Evolutionary conservation across 2,888 invertebrate species (phyloP).

Genomic region (Lepeophtheirus nordmannii): DNA sequence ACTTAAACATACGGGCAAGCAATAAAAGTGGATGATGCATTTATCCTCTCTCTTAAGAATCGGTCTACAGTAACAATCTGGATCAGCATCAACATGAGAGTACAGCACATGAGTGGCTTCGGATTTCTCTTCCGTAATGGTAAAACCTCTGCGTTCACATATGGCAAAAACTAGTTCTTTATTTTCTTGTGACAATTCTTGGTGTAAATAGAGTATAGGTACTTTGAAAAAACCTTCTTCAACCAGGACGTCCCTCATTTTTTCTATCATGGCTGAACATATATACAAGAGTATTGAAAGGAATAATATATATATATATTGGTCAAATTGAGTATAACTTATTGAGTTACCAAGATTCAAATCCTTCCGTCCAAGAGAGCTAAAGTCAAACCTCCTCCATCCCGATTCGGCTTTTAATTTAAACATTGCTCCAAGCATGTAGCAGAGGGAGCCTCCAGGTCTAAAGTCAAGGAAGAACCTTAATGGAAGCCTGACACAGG

Average conservation of each 20-base stretch:
- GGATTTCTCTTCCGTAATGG: constrained; percentile 59
- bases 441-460: constrained; percentile 77
- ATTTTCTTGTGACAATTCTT: constrained; percentile 55
- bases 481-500: constrained; percentile 29
- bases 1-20: constrained; percentile 5
- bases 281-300: too few species aligned
- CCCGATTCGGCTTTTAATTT: constrained; percentile 91
- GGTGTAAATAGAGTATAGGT: constrained; percentile 62
- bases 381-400: constrained; percentile 85
- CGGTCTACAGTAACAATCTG: background rate
- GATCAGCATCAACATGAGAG: constrained; percentile 56
- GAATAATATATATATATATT: too few species aligned
- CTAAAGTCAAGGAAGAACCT: constrained; percentile 91
- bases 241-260: constrained; percentile 65
- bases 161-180: constrained; percentile 47
- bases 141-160: constrained; percentile 69
- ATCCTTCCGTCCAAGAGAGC: constrained; percentile 78
- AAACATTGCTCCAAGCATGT: constrained; percentile 80
- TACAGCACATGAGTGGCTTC: constrained; percentile 83
- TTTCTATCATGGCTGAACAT: constrained; percentile 60
- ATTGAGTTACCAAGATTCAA: constrained; percentile 46
- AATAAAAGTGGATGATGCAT: constrained; percentile 22
- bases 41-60: constrained; percentile 21
- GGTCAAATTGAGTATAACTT: too few species aligned
- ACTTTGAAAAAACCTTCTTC: constrained; percentile 58